Percentiles rank a stretch among this genome's conserved stretches.
These are phyloP conservation scores for Onychostruthus taczanowskii DNA, from an alignment of 2,113 vertebrate species.

Conservation along the genomic window DNA sequence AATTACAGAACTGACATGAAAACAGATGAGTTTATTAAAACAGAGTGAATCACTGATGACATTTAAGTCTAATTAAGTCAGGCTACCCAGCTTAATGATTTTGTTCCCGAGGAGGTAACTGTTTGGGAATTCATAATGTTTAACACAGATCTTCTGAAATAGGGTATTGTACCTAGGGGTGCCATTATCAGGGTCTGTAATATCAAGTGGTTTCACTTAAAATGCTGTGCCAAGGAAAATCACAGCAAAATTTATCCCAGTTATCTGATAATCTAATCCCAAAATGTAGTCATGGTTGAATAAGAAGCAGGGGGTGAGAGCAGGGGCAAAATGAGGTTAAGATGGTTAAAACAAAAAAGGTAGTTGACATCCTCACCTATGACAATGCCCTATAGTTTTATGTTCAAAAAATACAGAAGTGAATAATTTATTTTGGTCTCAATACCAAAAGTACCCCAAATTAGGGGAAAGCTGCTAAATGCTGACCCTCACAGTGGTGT, in stretches of 20 bases:
- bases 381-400: not conserved
- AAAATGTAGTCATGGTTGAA: not conserved
- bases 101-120: conserved; percentile 49
- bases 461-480: not conserved
- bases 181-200: not conserved
- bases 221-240: not conserved
- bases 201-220: not conserved
- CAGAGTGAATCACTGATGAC: conserved; percentile 52
- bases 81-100: conserved; percentile 52
- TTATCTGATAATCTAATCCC: not conserved
- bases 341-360: not conserved
- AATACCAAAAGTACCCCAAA: not conserved
- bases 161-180: not conserved
- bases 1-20: conserved; percentile 54
- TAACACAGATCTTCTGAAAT: conserved; percentile 24
- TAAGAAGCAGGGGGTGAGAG: not conserved
- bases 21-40: conserved; percentile 70
- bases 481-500: not conserved
- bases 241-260: not conserved
- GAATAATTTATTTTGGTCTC: not conserved
- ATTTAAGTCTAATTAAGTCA: conserved; percentile 68
- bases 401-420: not conserved
- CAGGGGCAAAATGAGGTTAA: not conserved
- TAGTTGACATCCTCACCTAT: not conserved
- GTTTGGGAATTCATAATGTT: conserved; percentile 39